Base-by-base conservation (phyloP, 1,140 invertebrate genomes). In the Idris sp. region DNA sequence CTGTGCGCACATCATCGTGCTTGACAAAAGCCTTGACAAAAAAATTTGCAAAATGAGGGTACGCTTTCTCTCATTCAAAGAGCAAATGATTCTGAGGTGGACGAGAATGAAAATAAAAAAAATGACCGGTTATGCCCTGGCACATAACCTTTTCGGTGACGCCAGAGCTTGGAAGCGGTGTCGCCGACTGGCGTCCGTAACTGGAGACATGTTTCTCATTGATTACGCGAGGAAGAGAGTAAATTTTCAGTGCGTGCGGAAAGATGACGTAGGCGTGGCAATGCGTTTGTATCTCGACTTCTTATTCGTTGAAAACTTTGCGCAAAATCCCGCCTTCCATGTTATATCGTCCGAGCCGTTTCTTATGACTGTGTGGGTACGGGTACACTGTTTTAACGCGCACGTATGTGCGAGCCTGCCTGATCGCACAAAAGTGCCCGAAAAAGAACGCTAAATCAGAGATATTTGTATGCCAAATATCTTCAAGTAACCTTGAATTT, bases 261-360 rank as follows among this genome's bases (percentile, higher is more conserved):
- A 84, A 84, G 84, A 79, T 83, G 78, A 79, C 76, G 84, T 86
- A 86, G 85, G 86, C 85, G 86, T 86, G 85, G 86, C 84, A 80
- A 82, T 72, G 83, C 79, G 77, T 83, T 79, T 78, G 78, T 82
- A 79, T 82, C 79, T 77, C 79, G 80, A 78, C 80, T 83, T 84
- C 85, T 87, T 86, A 88, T 87, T 88, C 86, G 86, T 86, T 88
- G 86, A 86, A 87, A 88, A 87, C 84, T 88, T 86, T 81, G 84
- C 77, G 84, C 83, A 84, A 88, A 87, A 86, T 82, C 86, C 86
- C 86, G 86, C 86, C 86, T 84, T 76, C 78, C 72, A 68, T 74
- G 79, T 76, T 74, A 58, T 72, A 64, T 54, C 56, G 46, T 15
- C 43, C 67, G 56, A 61, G 51, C 68, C 67, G 4, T 43, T 75